These are phyloP conservation scores for Lagocephalus sceleratus DNA, from an alignment of 2,797 vertebrate genomes.

Conservation along the genomic window DNA sequence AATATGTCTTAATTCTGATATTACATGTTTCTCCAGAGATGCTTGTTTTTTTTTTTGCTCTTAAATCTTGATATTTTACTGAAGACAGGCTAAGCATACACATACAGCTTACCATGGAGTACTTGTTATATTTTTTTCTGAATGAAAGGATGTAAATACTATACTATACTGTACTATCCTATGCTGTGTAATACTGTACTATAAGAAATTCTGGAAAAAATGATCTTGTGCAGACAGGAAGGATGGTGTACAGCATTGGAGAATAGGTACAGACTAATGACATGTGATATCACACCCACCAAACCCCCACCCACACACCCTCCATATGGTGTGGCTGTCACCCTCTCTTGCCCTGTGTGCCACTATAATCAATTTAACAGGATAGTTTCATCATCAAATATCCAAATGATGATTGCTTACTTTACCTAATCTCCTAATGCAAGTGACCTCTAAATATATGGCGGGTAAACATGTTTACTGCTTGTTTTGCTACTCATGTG, in stretches of 20 bases:
- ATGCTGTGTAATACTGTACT: no score
- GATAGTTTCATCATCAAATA: conserved; percentile 80
- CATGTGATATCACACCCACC: background rate
- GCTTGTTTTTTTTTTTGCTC: no score
- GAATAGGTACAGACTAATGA: background rate
- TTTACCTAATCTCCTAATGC: conserved; percentile 80
- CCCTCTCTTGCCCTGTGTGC: conserved; percentile 61
- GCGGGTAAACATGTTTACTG: conserved; percentile 66
- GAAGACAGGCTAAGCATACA: no score
- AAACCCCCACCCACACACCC: conserved; percentile 22
- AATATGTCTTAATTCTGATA: no score
- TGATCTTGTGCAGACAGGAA: no score
- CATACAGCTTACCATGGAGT: no score
- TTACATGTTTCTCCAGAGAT: no score
- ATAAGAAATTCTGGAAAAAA: no score
- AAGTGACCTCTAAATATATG: conserved; percentile 68
- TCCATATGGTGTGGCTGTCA: conserved; percentile 70
- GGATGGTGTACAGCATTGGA: background rate
- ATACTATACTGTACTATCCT: no score
- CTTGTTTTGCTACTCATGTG: conserved; percentile 31
- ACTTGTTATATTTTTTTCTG: no score
- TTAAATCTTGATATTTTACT: no score
- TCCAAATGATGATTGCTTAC: conserved; percentile 81
- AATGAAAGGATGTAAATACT: no score
- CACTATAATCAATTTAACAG: conserved; percentile 81